Evolutionary conservation across 2,113 vertebrate species (phyloP), one percentile per base, ranked within the genome.

Genomic region (Eublepharis macularius): DNA sequence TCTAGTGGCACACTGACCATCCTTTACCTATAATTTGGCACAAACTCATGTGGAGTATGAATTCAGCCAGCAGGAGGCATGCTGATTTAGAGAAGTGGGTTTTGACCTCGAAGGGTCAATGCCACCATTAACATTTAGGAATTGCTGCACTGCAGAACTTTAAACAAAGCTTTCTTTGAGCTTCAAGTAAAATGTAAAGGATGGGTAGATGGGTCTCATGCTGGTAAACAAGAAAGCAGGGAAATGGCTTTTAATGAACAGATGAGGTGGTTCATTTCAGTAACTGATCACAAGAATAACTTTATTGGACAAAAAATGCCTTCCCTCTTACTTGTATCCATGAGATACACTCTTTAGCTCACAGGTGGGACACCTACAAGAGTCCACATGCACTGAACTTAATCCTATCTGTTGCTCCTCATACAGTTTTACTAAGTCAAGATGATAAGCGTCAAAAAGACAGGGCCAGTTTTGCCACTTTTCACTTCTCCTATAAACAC

Each of bases 1-100:
- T 54, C 95, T 94, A 86, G 91, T 92, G 93, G 95, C 84, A 93
- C 2, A 86, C 13, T 89, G 47, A 43, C 77, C 70, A 75, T 41
- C 51, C 74, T 54, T 16, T 6, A 19, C 78, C 72, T 60, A 49
- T 14, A 36, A 63, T 26, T 76, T 5, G 76, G 51, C 87, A 63
- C 60, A 63, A 65, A 51, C 47, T 32, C 32, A 24, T 32, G 24
- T 34, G 4, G 12, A 5, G 41, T 16, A 75, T 17, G 2, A 43
- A 0, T 0, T 6, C 60, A 73, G 65, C 14, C 6, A 76, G 34
- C 1, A 45, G 36, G 81, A 0, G 29, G 32, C 26, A 89, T 74
- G 51, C 32, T 41, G 0, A 89, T 68, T 87, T 83, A 75, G 16
- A 68, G 1, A 45, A 77, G 85, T 76, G 45, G 29, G 43, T 63